These are phyloP conservation scores for Ditylenchus dipsaci DNA, from an alignment of 1,140 invertebrate genomes.

Conservation along the genomic window DNA sequence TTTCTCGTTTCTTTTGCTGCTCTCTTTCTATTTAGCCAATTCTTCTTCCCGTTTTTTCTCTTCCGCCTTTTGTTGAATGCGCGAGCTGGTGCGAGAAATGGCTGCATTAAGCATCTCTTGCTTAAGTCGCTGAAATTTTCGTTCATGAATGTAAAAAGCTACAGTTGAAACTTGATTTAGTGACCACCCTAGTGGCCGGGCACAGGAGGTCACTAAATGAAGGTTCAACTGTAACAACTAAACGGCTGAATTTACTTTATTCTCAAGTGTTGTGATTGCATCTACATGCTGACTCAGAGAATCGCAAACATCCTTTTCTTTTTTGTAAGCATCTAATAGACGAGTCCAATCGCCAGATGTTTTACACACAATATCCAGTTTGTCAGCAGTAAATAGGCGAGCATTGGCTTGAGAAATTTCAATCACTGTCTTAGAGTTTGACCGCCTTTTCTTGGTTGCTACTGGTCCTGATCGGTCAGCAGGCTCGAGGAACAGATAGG, in stretches of 20 bases:
- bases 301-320: neutral
- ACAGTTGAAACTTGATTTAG: too few species aligned
- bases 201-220: too few species aligned
- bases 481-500: conserved; percentile 18
- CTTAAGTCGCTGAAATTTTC: neutral
- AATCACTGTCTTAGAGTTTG: neutral
- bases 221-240: neutral
- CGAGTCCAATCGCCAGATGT: neutral
- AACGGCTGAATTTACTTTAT: neutral
- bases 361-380: neutral
- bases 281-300: neutral
- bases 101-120: conserved; percentile 1
- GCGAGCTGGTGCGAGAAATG: neutral
- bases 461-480: neutral
- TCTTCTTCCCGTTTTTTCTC: neutral
- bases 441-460: conserved; percentile 1
- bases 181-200: too few species aligned
- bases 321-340: neutral
- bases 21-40: neutral
- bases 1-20: neutral
- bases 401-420: conserved; percentile 1
- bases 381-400: neutral
- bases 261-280: neutral
- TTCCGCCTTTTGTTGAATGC: neutral
- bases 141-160: neutral